Evolutionary conservation across 2,797 vertebrate species (phyloP).

Genomic region (Distichodus sexfasciatus): DNA sequence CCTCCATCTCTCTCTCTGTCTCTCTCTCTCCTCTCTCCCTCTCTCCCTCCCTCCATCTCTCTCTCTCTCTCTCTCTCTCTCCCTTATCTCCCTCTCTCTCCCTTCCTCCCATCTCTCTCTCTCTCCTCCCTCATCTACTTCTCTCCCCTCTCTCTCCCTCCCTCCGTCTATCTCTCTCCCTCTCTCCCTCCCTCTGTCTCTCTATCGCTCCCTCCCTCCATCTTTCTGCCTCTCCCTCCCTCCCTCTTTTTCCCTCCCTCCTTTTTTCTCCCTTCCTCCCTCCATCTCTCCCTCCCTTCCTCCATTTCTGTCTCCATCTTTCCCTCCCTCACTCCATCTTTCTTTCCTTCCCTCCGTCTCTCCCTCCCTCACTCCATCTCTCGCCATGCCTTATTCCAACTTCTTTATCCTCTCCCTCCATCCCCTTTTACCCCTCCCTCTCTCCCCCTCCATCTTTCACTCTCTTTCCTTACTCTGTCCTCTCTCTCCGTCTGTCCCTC

Average conservation of each 20-base stretch:
- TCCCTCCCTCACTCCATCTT: conserved; percentile 10
- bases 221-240: not conserved
- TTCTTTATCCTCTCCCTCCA: not conserved
- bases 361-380: conserved; percentile 13
- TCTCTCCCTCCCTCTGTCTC: not conserved
- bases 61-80: no score
- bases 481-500: conserved; percentile 58
- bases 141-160: no score
- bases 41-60: no score
- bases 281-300: conserved; percentile 4
- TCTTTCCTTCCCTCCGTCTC: conserved; percentile 6
- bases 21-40: not conserved
- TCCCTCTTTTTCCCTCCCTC: no score
- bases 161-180: not conserved
- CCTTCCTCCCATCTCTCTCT: no score
- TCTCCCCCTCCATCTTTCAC: no score
- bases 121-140: no score
- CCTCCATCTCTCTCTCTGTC: not conserved
- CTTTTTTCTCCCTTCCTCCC: not conserved
- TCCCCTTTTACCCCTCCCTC: no score
- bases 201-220: not conserved
- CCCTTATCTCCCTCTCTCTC: no score
- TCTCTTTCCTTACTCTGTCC: conserved; percentile 49
- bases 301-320: not conserved
- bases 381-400: not conserved